phyloP scores from a whole-genome alignment of 1,140 invertebrate species.

The Eciton burchellii region DNA sequence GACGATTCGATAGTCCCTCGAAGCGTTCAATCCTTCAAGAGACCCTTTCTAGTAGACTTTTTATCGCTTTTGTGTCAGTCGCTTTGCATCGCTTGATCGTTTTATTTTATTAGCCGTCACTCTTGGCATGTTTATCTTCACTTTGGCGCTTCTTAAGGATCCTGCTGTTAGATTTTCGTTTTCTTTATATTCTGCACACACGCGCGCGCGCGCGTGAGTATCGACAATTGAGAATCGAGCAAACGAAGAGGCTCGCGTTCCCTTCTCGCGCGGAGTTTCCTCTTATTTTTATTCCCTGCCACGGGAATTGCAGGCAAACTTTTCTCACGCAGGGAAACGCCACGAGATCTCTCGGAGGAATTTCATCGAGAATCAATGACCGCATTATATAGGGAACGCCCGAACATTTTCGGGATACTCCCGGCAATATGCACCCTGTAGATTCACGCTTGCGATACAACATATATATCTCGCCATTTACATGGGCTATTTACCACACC shows the following conservation, averaged over 20 bases:
- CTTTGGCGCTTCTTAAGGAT: background rate
- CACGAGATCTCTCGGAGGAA: background rate
- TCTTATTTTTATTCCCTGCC: background rate
- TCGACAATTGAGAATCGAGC: no score
- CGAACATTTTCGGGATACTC: conserved; percentile 39
- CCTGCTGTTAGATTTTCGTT: background rate
- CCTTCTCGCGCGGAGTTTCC: no score
- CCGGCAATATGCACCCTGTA: conserved; percentile 22
- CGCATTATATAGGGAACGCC: background rate
- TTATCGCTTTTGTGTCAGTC: no score
- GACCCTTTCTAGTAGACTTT: no score
- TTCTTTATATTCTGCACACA: background rate
- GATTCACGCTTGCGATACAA: conserved; percentile 40
- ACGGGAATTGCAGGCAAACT: background rate
- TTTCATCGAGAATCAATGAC: conserved; percentile 18
- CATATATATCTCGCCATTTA: conserved; percentile 57
- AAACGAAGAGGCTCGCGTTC: no score
- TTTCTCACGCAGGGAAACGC: background rate
- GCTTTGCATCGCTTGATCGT: no score
- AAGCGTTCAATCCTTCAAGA: no score
- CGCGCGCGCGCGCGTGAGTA: no score
- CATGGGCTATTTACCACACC: conserved; percentile 50
- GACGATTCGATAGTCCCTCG: no score
- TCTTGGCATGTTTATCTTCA: background rate
- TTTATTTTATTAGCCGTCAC: background rate